Conservation (phyloP, 2,797 vertebrate genomes). For the Muscicapa comitata region DNA sequence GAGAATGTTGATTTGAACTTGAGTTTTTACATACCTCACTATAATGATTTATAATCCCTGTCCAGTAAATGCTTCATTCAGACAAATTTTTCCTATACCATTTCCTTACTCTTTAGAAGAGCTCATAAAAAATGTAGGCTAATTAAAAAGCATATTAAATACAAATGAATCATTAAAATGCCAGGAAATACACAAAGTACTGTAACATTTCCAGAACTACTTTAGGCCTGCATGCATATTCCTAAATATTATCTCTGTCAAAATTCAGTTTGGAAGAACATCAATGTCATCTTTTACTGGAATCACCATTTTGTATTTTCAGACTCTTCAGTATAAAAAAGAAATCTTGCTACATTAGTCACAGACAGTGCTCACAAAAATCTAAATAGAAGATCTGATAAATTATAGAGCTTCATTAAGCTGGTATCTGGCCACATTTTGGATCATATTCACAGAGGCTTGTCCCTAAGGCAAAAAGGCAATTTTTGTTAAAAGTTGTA, state of each 20-base stretch:
- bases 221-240: not conserved
- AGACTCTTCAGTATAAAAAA: not conserved
- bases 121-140: not conserved
- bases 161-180: not conserved
- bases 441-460: not conserved
- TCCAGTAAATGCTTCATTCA: not conserved
- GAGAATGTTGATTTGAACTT: not conserved
- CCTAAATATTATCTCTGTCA: conserved; percentile 21
- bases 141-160: not conserved
- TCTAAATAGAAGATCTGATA: conserved; percentile 8
- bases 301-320: conserved; percentile 44
- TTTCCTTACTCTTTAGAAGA: not conserved
- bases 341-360: not conserved
- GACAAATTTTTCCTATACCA: not conserved
- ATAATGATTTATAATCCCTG: not conserved
- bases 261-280: conserved; percentile 53
- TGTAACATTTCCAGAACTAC: not conserved
- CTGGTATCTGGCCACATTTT: not conserved
- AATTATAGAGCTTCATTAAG: conserved; percentile 6
- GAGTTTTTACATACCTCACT: not conserved
- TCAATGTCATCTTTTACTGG: conserved; percentile 58
- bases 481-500: not conserved
- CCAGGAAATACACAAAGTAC: not conserved
- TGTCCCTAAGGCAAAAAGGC: not conserved
- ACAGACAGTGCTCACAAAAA: not conserved